A percentile compares a stretch with the other conserved stretches of the same genome.
Evolutionary conservation across 2,113 vertebrate species (phyloP).

Genomic region (Pachyramphus minor): DNA sequence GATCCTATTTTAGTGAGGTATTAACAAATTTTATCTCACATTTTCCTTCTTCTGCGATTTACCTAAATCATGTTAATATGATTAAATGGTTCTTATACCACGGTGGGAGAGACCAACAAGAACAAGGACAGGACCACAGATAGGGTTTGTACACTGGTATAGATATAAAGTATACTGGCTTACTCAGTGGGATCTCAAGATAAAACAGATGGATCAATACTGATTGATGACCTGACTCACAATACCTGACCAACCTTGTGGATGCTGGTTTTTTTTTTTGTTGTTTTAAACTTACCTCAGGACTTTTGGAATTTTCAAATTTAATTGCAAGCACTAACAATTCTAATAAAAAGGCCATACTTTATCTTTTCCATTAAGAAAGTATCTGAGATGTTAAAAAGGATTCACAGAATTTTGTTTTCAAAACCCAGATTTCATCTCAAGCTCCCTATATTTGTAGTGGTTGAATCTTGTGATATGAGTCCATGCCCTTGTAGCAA

Average conservation of each 20-base stretch:
- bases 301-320: neutral
- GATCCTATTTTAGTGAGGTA: neutral
- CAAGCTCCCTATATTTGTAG: neutral
- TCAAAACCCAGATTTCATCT: neutral
- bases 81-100: neutral
- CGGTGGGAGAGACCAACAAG: neutral
- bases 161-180: neutral
- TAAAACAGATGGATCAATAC: neutral
- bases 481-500: neutral
- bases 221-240: neutral
- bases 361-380: neutral
- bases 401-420: neutral
- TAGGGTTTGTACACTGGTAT: neutral
- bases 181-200: neutral
- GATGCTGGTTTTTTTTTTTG: fast-evolving
- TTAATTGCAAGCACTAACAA: neutral
- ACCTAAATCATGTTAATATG: neutral
- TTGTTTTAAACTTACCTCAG: neutral
- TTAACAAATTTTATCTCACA: neutral
- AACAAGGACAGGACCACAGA: neutral
- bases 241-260: neutral
- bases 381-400: neutral
- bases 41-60: neutral
- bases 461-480: neutral
- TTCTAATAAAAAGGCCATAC: neutral